Conservation (phyloP, 2,888 invertebrate genomes). For the Oxytorus armatus region DNA sequence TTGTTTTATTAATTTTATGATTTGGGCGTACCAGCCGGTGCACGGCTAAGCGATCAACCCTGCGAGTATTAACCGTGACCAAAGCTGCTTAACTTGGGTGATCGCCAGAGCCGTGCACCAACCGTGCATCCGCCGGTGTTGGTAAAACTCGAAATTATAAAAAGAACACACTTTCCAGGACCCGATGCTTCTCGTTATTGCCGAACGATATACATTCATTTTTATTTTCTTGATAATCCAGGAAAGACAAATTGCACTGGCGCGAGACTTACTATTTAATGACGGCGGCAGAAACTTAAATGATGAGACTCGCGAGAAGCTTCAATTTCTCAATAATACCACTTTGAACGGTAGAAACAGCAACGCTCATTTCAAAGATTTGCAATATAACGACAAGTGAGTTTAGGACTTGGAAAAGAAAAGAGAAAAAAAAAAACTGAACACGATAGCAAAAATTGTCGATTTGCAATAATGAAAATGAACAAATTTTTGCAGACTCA, state of each 20-base stretch:
- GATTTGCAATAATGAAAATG: too few relatives aligned
- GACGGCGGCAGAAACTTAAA: slow-evolving; percentile 90
- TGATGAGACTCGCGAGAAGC: slow-evolving; percentile 92
- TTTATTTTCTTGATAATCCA: slow-evolving; percentile 76
- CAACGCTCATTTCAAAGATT: slow-evolving; percentile 76
- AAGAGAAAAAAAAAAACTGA: background rate
- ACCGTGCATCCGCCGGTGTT: too few relatives aligned
- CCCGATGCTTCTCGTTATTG: too few relatives aligned
- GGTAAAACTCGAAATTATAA: too few relatives aligned
- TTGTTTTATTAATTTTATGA: too few relatives aligned
- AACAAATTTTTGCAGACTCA: slow-evolving; percentile 83
- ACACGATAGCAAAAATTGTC: too few relatives aligned
- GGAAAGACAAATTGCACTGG: slow-evolving; percentile 91
- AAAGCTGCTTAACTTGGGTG: too few relatives aligned
- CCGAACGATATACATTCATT: background rate
- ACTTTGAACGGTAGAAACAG: slow-evolving; percentile 86
- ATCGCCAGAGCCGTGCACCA: too few relatives aligned
- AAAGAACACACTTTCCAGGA: too few relatives aligned
- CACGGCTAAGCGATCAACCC: too few relatives aligned
- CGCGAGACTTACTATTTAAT: slow-evolving; percentile 90
- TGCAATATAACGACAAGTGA: slow-evolving; percentile 80
- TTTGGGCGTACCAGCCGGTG: too few relatives aligned
- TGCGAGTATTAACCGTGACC: too few relatives aligned
- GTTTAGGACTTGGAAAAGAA: slow-evolving; percentile 37
- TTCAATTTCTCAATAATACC: slow-evolving; percentile 90